Evolutionary conservation across 1,140 invertebrate species (phyloP).

Genomic region (Pentalonia nigronervosa): DNA sequence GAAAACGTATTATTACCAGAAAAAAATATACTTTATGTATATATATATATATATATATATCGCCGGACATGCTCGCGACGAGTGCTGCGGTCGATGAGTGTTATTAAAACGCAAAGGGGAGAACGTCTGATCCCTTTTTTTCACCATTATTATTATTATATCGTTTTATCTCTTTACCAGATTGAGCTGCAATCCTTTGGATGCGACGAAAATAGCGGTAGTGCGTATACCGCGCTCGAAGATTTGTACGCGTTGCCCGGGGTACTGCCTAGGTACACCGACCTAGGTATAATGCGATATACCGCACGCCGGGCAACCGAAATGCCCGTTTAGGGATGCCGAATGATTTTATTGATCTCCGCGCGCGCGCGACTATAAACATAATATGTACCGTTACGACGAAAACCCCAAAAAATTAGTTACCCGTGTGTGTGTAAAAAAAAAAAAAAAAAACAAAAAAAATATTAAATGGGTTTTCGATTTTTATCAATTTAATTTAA

Average conservation of each 20-base stretch:
- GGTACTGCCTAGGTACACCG: background rate
- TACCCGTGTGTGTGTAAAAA: background rate
- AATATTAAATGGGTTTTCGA: slow-evolving; percentile 26
- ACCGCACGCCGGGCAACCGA: background rate
- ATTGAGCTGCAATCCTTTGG: slow-evolving; percentile 36
- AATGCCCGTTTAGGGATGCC: slow-evolving; percentile 28
- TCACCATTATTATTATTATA: too few relatives aligned
- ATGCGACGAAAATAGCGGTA: slow-evolving; percentile 33
- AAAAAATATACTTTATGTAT: background rate
- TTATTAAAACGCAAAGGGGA: slow-evolving; percentile 26
- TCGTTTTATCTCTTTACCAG: background rate
- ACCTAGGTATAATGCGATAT: background rate
- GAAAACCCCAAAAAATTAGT: slow-evolving; percentile 1
- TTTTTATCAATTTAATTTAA: slow-evolving; percentile 54
- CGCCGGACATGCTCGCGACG: slow-evolving; percentile 27
- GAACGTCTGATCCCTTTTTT: slow-evolving; percentile 47
- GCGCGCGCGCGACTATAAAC: too few relatives aligned
- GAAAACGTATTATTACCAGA: slow-evolving; percentile 50
- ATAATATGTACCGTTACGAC: background rate
- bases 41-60: background rate
- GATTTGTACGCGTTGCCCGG: background rate
- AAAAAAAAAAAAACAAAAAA: background rate
- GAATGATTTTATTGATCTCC: slow-evolving; percentile 36
- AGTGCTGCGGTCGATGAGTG: slow-evolving; percentile 8
- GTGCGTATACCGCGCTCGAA: background rate